Evolutionary conservation across 2,888 invertebrate genomes (phyloP).

Genomic region (Athalia circularis): DNA sequence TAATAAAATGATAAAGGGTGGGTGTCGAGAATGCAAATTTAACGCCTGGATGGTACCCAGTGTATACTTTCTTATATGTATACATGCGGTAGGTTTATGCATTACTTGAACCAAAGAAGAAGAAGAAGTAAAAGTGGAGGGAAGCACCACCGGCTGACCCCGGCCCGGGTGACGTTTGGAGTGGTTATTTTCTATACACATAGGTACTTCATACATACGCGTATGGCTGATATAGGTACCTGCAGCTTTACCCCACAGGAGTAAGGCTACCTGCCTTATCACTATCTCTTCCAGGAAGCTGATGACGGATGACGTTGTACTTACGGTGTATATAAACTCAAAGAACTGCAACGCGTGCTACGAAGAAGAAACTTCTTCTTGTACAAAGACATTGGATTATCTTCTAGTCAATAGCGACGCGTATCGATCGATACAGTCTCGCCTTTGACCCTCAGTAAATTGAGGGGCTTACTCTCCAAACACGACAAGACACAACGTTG

Average conservation of each 20-base stretch:
- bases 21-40: constrained; percentile 1
- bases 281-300: constrained; percentile 43
- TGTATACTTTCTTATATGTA: not conserved
- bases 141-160: constrained; percentile 23
- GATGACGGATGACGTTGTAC: constrained; percentile 40
- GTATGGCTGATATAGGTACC: not conserved
- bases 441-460: constrained; percentile 12
- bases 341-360: constrained; percentile 26
- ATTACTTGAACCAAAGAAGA: constrained; percentile 12
- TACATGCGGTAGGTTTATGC: constrained; percentile 19
- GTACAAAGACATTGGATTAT: constrained; percentile 34
- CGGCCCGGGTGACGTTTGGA: constrained; percentile 12
- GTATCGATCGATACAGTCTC: constrained; percentile 35
- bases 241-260: constrained; percentile 9
- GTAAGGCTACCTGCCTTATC: constrained; percentile 42
- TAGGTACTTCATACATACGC: not conserved
- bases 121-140: constrained; percentile 9
- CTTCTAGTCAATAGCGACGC: constrained; percentile 20
- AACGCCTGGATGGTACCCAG: not conserved
- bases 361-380: constrained; percentile 1
- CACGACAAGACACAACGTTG: not conserved
- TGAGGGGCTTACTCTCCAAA: constrained; percentile 20
- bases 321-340: constrained; percentile 5
- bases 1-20: constrained; percentile 12
- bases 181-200: not conserved